phyloP scores from a whole-genome alignment of 1,140 invertebrate species.

The Philotrypesis tridentata region DNA sequence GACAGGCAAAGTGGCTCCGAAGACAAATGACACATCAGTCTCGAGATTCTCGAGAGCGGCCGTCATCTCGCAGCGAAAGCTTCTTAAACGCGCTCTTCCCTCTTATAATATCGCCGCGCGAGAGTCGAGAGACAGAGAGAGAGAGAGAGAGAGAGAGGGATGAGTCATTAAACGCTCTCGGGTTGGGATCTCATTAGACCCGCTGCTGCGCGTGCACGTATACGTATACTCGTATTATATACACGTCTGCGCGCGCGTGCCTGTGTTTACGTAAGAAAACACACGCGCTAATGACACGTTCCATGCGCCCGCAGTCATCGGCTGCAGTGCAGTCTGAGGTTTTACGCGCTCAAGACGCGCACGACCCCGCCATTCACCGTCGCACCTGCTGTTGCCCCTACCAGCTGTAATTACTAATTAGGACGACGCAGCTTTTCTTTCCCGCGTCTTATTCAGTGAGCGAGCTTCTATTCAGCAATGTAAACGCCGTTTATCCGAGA shows the following conservation, averaged over 20 bases:
- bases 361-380: neutral
- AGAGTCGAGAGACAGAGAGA: neutral
- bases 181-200: neutral
- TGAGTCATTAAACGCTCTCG: slow-evolving; percentile 50
- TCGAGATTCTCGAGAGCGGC: slow-evolving; percentile 51
- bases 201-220: too few relatives aligned
- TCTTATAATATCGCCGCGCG: too few relatives aligned
- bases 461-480: neutral
- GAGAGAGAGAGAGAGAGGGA: slow-evolving; percentile 37
- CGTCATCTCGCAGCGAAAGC: neutral
- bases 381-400: neutral
- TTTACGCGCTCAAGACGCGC: neutral
- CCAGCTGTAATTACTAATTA: neutral
- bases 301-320: neutral
- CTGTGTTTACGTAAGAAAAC: neutral
- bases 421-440: neutral
- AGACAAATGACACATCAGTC: slow-evolving; percentile 64
- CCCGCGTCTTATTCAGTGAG: neutral
- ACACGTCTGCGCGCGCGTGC: too few relatives aligned
- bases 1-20: slow-evolving; percentile 63
- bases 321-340: neutral
- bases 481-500: neutral
- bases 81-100: slow-evolving; percentile 45
- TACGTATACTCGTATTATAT: too few relatives aligned
- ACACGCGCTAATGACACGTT: slow-evolving; percentile 27